Evolutionary conservation across 2,797 vertebrate genomes (phyloP), one percentile per base, ranked within the genome.

Genomic region (Sandelia bainsii): DNA sequence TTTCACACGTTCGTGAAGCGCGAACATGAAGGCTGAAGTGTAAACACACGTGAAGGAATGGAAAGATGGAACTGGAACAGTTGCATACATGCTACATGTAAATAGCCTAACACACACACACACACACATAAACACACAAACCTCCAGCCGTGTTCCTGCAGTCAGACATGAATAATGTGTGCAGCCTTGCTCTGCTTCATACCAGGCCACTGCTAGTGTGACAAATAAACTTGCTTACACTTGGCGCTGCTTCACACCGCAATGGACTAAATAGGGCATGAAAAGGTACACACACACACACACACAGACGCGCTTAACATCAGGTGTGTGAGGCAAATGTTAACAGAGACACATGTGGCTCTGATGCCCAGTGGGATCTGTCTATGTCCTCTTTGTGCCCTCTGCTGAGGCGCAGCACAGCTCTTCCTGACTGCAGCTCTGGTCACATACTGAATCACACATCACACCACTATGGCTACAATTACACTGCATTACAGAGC

Each of bases 241-340:
- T 84, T 81, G 87, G 82, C 68, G 20, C 72, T 67, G 79, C 77
- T 86, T 90, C 85, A 83, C 83, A 83, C 80, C 78, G 77, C 10
- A 62, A 86, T 74, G 84, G 72, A 84, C 80, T 89, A 91, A 93
- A 90, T 89, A 93, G 90, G 88, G 92, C 90, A 89, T 91, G 88
- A 86, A 91, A 87, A 87, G 82, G 72, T 83, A 79, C 52, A 34
- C 51, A 59, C 62, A 45, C 69, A 68, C 51, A 68, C 67, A 58
- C 54, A 29, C 34, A 29, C 62, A 58, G n/a, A 40, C 82, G 49
- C 58, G 46, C 79, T 78, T 80, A 79, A 80, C 82, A 84, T 84
- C 85, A 91, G 91, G 90, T 91, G 89, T 88, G 84, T 63, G 83
- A 82, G 86, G 77, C 50, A 12, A 80, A 78, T 81, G 85, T 50